Percentiles rank a stretch among this genome's conserved stretches.
Conservation (phyloP, 2,888 invertebrate species). For the Tetanocera ferruginea region DNA sequence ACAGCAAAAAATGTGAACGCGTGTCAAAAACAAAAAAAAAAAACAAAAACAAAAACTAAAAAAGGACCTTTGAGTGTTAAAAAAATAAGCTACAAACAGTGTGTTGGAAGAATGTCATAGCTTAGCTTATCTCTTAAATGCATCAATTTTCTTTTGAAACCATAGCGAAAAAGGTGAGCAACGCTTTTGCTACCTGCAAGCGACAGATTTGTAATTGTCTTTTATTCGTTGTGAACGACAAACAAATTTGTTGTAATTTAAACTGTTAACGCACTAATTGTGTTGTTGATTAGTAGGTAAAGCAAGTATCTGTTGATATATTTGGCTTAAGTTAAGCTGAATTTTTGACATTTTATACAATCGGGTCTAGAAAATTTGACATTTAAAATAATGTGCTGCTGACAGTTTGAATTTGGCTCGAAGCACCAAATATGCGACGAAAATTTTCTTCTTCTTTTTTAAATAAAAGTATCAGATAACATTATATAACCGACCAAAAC, state of each 20-base stretch:
- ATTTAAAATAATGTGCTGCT: too few relatives aligned
- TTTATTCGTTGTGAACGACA: neutral
- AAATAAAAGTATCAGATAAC: too few relatives aligned
- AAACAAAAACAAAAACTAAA: neutral
- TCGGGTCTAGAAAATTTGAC: too few relatives aligned
- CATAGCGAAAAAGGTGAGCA: neutral
- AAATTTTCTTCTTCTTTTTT: too few relatives aligned
- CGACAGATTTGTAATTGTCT: constrained; percentile 13
- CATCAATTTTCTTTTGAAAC: neutral
- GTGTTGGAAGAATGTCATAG: neutral
- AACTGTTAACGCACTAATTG: neutral
- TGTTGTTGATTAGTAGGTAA: neutral
- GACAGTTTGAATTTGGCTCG: too few relatives aligned
- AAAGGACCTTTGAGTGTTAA: constrained; percentile 26
- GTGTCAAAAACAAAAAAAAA: neutral
- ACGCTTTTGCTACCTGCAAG: neutral
- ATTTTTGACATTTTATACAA: too few relatives aligned
- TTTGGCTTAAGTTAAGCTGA: neutral
- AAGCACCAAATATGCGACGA: too few relatives aligned
- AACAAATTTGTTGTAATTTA: neutral
- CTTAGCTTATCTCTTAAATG: neutral
- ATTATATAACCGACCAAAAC: too few relatives aligned
- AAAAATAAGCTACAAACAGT: neutral
- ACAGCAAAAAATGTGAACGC: neutral
- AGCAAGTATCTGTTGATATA: neutral